These are phyloP conservation scores for Dendrolimus punctatus DNA, from an alignment of 1,140 invertebrate species.

Conservation along the genomic window DNA sequence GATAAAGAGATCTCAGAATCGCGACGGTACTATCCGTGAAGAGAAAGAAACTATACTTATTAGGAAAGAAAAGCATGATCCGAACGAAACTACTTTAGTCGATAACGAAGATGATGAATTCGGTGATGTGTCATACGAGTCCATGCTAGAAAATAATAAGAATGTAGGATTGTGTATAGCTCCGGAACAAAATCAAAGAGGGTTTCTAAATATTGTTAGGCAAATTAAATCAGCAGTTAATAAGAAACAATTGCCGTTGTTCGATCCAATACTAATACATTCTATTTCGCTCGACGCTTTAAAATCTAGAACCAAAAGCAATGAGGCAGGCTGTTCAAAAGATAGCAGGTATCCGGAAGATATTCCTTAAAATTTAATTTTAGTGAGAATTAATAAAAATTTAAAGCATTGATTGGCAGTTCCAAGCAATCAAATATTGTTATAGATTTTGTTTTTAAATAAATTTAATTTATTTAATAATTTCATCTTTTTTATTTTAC, in stretches of 20 bases:
- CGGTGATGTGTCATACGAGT: conserved; percentile 15
- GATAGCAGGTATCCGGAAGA: too few relatives aligned
- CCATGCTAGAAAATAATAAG: conserved; percentile 10
- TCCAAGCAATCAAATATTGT: too few relatives aligned
- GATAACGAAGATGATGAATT: conserved; percentile 17
- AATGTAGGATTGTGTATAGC: conserved; percentile 15
- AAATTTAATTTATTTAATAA: too few relatives aligned
- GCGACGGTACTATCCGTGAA: conserved; percentile 32
- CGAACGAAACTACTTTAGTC: conserved; percentile 14
- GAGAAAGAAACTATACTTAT: conserved; percentile 28
- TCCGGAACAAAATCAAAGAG: conserved; percentile 10
- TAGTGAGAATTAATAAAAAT: too few relatives aligned
- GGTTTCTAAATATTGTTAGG: conserved; percentile 11
- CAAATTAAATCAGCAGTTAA: conserved; percentile 11
- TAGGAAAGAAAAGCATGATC: conserved; percentile 24
- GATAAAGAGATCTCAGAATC: conserved; percentile 25
- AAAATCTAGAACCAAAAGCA: neutral
- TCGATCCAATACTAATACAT: conserved; percentile 9
- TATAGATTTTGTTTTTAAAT: too few relatives aligned
- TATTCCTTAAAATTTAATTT: too few relatives aligned
- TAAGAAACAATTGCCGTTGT: conserved; percentile 6
- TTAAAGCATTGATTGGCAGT: too few relatives aligned
- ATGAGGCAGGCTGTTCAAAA: too few relatives aligned
- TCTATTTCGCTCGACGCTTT: conserved; percentile 11
- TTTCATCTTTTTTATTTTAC: too few relatives aligned